Conservation (phyloP, 2,888 invertebrate genomes). For the Thysanoteuthis rhombus region DNA sequence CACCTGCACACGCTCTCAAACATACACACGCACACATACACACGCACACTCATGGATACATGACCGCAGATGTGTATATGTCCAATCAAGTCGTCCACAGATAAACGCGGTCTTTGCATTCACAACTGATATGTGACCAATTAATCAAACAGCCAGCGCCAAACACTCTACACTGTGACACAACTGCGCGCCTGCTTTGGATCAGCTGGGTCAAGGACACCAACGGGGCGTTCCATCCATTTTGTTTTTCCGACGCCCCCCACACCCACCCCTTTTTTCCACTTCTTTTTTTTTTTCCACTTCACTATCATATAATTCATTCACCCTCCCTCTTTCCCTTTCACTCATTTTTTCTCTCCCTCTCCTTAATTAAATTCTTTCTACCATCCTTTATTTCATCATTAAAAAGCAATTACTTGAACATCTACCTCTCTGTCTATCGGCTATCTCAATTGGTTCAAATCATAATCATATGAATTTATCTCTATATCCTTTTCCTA, state of each 20-base stretch:
- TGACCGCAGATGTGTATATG: background rate
- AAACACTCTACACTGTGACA: background rate
- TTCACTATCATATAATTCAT: background rate
- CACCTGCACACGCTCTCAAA: background rate
- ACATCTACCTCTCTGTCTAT: no score
- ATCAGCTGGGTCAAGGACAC: background rate
- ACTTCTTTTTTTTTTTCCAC: background rate
- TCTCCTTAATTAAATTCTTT: background rate
- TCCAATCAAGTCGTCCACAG: background rate
- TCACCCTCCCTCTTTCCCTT: background rate
- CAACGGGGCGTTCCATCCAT: background rate
- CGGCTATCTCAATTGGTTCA: no score
- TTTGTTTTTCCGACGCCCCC: background rate
- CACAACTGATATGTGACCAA: background rate
- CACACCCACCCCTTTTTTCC: background rate
- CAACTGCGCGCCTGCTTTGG: background rate
- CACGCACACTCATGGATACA: background rate
- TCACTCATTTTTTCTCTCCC: background rate
- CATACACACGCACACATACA: background rate
- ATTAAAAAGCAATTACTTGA: background rate
- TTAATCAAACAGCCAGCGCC: background rate
- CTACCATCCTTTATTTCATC: background rate
- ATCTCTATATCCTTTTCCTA: no score
- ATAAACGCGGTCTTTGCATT: background rate
- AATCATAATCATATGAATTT: no score